phyloP scores from a whole-genome alignment of 2,113 vertebrate species.

The Platichthys stellatus region DNA sequence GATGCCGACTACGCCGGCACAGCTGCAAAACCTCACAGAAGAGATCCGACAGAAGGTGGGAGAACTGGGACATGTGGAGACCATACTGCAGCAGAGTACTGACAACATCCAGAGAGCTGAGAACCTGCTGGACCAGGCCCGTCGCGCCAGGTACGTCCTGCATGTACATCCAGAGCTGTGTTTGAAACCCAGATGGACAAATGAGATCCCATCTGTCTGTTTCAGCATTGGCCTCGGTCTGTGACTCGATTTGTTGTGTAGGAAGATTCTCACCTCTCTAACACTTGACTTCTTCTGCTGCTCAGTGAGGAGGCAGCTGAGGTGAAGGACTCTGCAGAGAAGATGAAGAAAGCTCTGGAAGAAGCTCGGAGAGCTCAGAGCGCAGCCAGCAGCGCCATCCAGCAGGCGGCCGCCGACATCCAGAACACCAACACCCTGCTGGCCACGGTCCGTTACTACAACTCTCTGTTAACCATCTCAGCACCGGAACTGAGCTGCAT shows the following conservation, averaged over 20 bases:
- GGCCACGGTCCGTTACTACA: conserved; percentile 84
- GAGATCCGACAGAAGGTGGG: conserved; percentile 92
- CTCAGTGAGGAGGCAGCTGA: conserved; percentile 88
- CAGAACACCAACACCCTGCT: conserved; percentile 90
- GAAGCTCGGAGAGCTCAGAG: conserved; percentile 91
- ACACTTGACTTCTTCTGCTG: conserved; percentile 9
- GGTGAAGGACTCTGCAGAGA: conserved; percentile 87
- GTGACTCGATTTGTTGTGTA: too few relatives aligned
- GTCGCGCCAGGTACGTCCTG: conserved; percentile 84
- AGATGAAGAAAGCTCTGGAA: conserved; percentile 89
- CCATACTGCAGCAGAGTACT: conserved; percentile 91
- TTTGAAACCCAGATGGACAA: not conserved
- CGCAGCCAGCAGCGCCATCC: conserved; percentile 89
- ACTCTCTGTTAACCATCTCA: not conserved
- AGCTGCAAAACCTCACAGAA: conserved; percentile 91
- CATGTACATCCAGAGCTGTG: too few relatives aligned
- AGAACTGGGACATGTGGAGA: conserved; percentile 92
- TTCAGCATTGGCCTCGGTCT: not conserved
- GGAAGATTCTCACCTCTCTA: too few relatives aligned
- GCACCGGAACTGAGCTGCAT: too few relatives aligned
- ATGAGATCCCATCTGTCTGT: not conserved
- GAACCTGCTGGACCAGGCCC: conserved; percentile 89
- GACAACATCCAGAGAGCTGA: conserved; percentile 91
- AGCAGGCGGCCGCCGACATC: conserved; percentile 90
- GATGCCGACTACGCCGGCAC: conserved; percentile 93